Conservation (phyloP, 1,140 invertebrate genomes). For the Acromyrmex charruanus region DNA sequence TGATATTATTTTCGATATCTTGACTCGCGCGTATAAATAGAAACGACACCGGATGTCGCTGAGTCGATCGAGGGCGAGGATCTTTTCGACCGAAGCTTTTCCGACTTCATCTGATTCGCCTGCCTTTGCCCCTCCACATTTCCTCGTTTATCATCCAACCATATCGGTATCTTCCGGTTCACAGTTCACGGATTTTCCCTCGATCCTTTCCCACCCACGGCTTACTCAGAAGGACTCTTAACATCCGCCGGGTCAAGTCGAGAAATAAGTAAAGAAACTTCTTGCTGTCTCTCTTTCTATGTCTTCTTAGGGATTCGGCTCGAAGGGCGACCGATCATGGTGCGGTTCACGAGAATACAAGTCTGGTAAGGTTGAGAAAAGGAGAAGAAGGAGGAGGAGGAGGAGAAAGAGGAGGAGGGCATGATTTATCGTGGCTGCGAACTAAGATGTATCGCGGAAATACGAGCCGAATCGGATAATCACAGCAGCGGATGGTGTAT, state of each 20-base stretch:
- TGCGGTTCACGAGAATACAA: not conserved
- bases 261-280: constrained; percentile 63
- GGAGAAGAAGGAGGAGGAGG: not conserved
- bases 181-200: constrained; percentile 42
- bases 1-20: constrained; percentile 84
- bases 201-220: constrained; percentile 9
- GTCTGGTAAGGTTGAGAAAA: not conserved
- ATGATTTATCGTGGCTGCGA: constrained; percentile 69
- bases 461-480: constrained; percentile 60
- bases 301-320: constrained; percentile 42
- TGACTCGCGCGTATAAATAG: constrained; percentile 70
- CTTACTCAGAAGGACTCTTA: constrained; percentile 56
- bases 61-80: constrained; percentile 19
- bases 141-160: constrained; percentile 1
- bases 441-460: constrained; percentile 66
- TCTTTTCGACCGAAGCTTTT: constrained; percentile 43
- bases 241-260: constrained; percentile 35
- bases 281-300: constrained; percentile 9
- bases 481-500: constrained; percentile 22
- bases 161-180: constrained; percentile 15
- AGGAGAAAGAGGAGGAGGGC: not conserved
- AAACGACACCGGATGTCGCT: constrained; percentile 56
- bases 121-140: not conserved
- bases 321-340: constrained; percentile 1
- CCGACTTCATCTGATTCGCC: constrained; percentile 38